phyloP scores from a whole-genome alignment of 1,140 invertebrate genomes.

The Drosophila pachea region DNA sequence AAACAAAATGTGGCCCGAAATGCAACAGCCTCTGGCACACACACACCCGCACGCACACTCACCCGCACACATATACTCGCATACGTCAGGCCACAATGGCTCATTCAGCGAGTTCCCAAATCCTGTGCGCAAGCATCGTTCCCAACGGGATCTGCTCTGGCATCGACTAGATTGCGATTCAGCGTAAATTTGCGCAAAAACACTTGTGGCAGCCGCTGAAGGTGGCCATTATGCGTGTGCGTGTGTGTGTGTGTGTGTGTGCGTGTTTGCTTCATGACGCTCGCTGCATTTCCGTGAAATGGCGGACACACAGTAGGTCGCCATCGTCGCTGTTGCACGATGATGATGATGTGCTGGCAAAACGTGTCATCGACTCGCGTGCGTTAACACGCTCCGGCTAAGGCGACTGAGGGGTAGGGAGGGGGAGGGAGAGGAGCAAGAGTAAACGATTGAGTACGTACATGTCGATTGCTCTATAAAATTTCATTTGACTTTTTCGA shows the following conservation, averaged over 20 bases:
- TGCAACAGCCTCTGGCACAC: constrained; percentile 51
- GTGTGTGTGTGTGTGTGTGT: constrained; percentile 13
- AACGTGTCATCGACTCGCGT: constrained; percentile 59
- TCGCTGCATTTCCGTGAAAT: constrained; percentile 58
- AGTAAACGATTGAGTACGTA: not conserved
- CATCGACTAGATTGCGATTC: constrained; percentile 41
- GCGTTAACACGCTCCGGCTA: not conserved
- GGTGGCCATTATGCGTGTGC: constrained; percentile 31
- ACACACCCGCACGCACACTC: constrained; percentile 8
- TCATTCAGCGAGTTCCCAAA: not conserved
- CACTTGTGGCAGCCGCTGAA: constrained; percentile 22
- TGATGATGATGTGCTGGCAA: constrained; percentile 66
- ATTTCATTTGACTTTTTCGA: constrained; percentile 41
- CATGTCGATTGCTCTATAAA: constrained; percentile 49
- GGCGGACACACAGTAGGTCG: constrained; percentile 58
- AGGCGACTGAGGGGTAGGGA: not conserved
- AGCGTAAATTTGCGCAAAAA: constrained; percentile 66
- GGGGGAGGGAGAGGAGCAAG: no score
- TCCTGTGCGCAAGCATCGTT: constrained; percentile 3
- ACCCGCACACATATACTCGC: no score
- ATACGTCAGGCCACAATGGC: not conserved
- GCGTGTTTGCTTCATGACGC: constrained; percentile 53
- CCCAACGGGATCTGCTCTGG: not conserved
- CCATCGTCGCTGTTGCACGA: constrained; percentile 46
- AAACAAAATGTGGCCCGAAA: constrained; percentile 50